phyloP scores from a whole-genome alignment of 2,797 vertebrate genomes.

The Perdix hodgsoniae region DNA sequence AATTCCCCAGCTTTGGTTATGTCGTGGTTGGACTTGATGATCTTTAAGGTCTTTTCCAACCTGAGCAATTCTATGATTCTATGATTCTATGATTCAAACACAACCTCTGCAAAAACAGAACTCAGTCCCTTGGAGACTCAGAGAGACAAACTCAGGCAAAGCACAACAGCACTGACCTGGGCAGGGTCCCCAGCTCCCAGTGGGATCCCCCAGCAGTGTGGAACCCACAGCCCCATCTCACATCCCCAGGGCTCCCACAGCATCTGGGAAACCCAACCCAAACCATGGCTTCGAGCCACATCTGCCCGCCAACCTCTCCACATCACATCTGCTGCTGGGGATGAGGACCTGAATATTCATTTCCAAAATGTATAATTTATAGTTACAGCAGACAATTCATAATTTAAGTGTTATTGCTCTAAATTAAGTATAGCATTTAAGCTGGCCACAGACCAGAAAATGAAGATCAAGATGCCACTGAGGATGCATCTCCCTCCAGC shows the following conservation, averaged over 20 bases:
- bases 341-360: constrained; percentile 65
- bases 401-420: constrained; percentile 77
- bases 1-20: too few relatives aligned
- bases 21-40: too few relatives aligned
- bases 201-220: neutral
- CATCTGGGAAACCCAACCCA: constrained; percentile 4
- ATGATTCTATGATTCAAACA: too few relatives aligned
- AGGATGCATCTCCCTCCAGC: neutral
- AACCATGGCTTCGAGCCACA: neutral
- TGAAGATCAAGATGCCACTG: constrained; percentile 22
- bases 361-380: constrained; percentile 72
- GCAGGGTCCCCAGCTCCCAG: neutral
- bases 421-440: constrained; percentile 67
- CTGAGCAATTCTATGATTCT: too few relatives aligned
- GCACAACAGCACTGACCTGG: neutral
- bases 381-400: constrained; percentile 70
- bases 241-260: neutral
- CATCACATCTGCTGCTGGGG: constrained; percentile 70
- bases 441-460: constrained; percentile 43
- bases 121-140: fast-evolving
- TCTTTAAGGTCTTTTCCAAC: too few relatives aligned
- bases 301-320: constrained; percentile 44
- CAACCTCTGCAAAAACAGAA: neutral
- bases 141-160: neutral
- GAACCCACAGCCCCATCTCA: neutral